Percentiles rank a stretch among this genome's conserved stretches.
Evolutionary conservation across 2,888 invertebrate genomes (phyloP).

Genomic region (Augiades crinisus): DNA sequence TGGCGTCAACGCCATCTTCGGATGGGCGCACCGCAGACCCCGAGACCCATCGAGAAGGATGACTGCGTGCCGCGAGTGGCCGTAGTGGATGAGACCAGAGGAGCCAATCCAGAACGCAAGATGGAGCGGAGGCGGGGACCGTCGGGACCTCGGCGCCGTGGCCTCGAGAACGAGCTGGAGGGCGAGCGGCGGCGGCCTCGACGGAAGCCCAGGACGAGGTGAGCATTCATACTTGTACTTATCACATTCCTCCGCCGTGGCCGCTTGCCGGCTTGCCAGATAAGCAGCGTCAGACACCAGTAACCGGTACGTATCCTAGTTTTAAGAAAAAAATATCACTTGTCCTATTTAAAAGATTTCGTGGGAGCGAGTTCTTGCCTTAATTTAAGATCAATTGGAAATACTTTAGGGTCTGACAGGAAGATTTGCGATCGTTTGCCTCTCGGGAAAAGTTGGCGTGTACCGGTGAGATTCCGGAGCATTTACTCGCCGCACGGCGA

Average conservation of each 20-base stretch:
- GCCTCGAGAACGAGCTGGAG: constrained; percentile 62
- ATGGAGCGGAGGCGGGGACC: constrained; percentile 58
- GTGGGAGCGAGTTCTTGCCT: constrained; percentile 7
- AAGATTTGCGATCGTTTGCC: constrained; percentile 20
- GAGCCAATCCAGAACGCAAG: constrained; percentile 55
- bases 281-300: no score
- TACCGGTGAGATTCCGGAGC: constrained; percentile 1
- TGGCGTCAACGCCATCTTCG: constrained; percentile 76
- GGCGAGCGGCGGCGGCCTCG: constrained; percentile 64
- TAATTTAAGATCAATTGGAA: constrained; percentile 14
- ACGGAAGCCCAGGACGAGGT: constrained; percentile 59
- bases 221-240: constrained; percentile 31
- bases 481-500: constrained; percentile 14
- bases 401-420: constrained; percentile 8
- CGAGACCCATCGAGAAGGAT: constrained; percentile 66
- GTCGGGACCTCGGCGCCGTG: constrained; percentile 59
- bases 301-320: background rate
- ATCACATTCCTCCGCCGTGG: no score
- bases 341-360: constrained; percentile 3
- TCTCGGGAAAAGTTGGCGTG: constrained; percentile 16
- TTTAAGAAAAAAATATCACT: no score
- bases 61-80: constrained; percentile 63
- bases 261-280: no score
- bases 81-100: constrained; percentile 53
- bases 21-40: constrained; percentile 79